phyloP scores from a whole-genome alignment of 1,140 invertebrate genomes.

The Macrosteles quadrilineatus region DNA sequence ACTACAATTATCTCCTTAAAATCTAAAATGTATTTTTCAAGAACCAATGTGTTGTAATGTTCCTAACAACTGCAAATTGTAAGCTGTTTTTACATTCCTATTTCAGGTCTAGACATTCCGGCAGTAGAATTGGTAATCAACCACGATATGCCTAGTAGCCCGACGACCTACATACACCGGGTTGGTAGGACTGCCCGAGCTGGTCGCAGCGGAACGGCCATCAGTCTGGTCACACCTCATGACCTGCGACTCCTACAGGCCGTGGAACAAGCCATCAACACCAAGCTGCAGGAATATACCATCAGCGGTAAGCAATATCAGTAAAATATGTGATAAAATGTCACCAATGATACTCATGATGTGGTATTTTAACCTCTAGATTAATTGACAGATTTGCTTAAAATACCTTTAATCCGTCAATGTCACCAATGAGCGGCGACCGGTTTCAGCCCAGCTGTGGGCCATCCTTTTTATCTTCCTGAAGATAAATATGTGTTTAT shows the following conservation, averaged over 20 bases:
- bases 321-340: conserved; percentile 17
- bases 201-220: conserved; percentile 79
- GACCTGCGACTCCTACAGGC: conserved; percentile 80
- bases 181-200: conserved; percentile 96
- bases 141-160: conserved; percentile 84
- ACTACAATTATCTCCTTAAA: too few relatives aligned
- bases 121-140: conserved; percentile 93
- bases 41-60: too few relatives aligned
- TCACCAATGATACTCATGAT: neutral
- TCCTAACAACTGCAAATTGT: too few relatives aligned
- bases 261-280: conserved; percentile 84
- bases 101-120: conserved; percentile 77
- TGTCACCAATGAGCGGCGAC: too few relatives aligned
- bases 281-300: conserved; percentile 81
- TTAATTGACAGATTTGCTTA: conserved; percentile 17
- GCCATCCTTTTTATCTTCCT: too few relatives aligned
- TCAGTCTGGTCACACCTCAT: conserved; percentile 89
- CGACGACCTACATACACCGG: conserved; percentile 95
- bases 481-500: too few relatives aligned
- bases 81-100: too few relatives aligned
- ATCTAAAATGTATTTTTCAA: too few relatives aligned
- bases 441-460: too few relatives aligned
- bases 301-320: conserved; percentile 75
- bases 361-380: neutral
- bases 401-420: too few relatives aligned